Percentiles rank a stretch among this genome's conserved stretches.
Evolutionary conservation across 2,113 vertebrate species (phyloP).

Genomic region (Cochlearius cochlearius): DNA sequence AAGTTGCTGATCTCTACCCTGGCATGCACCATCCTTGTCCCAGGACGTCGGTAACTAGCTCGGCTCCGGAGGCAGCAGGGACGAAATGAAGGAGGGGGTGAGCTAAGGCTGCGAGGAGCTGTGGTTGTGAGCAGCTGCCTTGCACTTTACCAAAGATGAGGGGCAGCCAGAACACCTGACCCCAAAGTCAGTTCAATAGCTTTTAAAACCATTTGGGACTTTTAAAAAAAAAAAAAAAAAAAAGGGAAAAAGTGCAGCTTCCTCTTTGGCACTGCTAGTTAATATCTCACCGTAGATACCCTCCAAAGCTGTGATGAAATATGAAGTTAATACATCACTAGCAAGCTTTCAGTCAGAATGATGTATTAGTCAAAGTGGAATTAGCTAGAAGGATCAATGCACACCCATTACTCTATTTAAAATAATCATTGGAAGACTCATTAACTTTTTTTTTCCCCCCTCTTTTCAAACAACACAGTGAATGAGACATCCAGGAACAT

Average conservation of each 20-base stretch:
- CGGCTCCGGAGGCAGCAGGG: neutral
- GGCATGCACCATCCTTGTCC: neutral
- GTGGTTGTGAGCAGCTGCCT: neutral
- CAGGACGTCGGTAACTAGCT: neutral
- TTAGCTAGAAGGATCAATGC: slow-evolving; percentile 69
- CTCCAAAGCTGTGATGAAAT: slow-evolving; percentile 42
- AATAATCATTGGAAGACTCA: slow-evolving; percentile 57
- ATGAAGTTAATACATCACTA: slow-evolving; percentile 66
- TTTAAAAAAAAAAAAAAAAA: neutral
- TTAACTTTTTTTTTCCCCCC: neutral
- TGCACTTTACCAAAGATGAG: neutral
- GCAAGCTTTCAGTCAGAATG: slow-evolving; percentile 54
- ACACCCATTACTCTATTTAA: slow-evolving; percentile 61
- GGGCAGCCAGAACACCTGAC: neutral
- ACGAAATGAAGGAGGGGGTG: neutral
- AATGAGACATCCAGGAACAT: slow-evolving; percentile 4
- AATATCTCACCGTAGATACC: slow-evolving; percentile 49
- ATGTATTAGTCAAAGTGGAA: slow-evolving; percentile 64
- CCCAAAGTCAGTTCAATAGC: neutral
- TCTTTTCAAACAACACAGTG: neutral
- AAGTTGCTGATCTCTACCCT: neutral
- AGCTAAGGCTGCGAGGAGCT: neutral
- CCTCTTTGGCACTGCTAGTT: slow-evolving; percentile 30
- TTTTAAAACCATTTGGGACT: slow-evolving; percentile 16
- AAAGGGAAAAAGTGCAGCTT: neutral